Conservation (phyloP, 2,888 invertebrate species). For the Parnassius apollo region DNA sequence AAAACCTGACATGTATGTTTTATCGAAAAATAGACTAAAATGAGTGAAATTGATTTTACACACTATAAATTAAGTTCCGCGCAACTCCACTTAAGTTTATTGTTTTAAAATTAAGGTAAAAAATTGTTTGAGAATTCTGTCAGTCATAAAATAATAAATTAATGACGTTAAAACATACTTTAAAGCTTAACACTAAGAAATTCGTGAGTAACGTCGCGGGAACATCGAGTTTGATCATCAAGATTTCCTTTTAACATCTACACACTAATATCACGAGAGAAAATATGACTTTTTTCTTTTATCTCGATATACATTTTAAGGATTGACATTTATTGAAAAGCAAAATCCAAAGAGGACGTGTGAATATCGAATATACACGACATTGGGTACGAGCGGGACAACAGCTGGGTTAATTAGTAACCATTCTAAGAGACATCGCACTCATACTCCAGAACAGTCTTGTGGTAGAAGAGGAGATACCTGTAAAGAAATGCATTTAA, state of each 20-base stretch:
- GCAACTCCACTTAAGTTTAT: background rate
- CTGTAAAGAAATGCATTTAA: conserved; percentile 74
- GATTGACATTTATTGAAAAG: conserved; percentile 18
- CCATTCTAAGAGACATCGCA: conserved; percentile 48
- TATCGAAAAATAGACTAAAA: conserved; percentile 5
- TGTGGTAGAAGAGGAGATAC: conserved; percentile 97
- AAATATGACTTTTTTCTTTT: conserved; percentile 51
- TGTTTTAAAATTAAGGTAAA: conserved; percentile 2
- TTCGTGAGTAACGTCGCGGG: conserved; percentile 53
- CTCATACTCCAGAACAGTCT: conserved; percentile 94
- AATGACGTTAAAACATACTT: conserved; percentile 35
- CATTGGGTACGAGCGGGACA: background rate
- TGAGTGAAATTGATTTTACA: conserved; percentile 10
- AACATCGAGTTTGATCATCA: conserved; percentile 6
- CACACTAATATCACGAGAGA: conserved; percentile 71
- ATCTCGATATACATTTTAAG: conserved; percentile 25
- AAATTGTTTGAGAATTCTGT: conserved; percentile 22
- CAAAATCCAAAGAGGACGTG: conserved; percentile 16
- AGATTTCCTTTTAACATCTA: conserved; percentile 48
- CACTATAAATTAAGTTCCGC: background rate
- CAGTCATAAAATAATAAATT: conserved; percentile 25
- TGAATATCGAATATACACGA: conserved; percentile 7
- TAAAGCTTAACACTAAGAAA: conserved; percentile 71
- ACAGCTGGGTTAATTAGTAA: background rate
- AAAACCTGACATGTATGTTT: conserved; percentile 7